Percentiles rank a stretch among this genome's conserved stretches.
Evolutionary conservation across 1,140 invertebrate genomes (phyloP).

Genomic region (Sarcophaga peregrina): DNA sequence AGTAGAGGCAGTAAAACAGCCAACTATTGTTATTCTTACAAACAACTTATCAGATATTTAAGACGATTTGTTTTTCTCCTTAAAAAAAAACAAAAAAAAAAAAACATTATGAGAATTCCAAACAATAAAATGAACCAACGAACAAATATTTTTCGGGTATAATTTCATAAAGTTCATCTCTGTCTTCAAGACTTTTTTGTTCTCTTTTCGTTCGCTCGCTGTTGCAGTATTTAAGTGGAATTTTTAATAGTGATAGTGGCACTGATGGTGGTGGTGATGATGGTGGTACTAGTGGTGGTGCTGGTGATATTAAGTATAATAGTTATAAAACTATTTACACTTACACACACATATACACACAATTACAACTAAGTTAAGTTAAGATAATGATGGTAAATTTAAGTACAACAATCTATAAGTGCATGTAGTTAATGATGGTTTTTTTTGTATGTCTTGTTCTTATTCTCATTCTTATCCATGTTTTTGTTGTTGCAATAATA

Average conservation of each 20-base stretch:
- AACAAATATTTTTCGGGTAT: background rate
- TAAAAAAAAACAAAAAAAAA: background rate
- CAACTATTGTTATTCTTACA: slow-evolving; percentile 21
- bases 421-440: background rate
- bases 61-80: background rate
- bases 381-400: slow-evolving; percentile 11
- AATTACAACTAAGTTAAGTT: slow-evolving; percentile 5
- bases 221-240: background rate
- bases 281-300: background rate
- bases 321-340: background rate
- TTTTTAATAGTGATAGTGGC: background rate
- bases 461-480: background rate
- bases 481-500: slow-evolving; percentile 5
- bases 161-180: slow-evolving; percentile 3
- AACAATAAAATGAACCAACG: background rate
- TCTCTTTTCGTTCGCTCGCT: background rate
- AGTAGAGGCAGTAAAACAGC: background rate
- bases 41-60: slow-evolving; percentile 27
- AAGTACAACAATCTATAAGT: slow-evolving; percentile 2
- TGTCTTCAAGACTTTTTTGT: background rate
- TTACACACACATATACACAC: background rate
- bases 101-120: slow-evolving; percentile 4
- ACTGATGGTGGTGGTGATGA: background rate
- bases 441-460: too few relatives aligned
- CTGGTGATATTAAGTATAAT: background rate